phyloP scores from a whole-genome alignment of 2,797 vertebrate genomes.

The Schizopygopsis pylzovi region DNA sequence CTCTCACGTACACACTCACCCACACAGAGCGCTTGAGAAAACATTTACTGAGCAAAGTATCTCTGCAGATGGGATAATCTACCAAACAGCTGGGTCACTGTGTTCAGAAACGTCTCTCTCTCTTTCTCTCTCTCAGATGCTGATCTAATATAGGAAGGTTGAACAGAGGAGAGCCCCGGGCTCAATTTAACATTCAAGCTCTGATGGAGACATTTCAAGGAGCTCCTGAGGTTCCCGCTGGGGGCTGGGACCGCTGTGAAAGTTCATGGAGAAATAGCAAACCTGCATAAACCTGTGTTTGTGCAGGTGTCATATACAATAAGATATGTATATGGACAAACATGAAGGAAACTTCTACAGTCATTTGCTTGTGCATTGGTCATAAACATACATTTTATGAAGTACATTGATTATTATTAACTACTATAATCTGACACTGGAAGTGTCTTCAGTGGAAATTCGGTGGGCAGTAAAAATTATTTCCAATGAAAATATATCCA shows the following conservation, averaged over 20 bases:
- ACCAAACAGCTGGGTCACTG: conserved; percentile 44
- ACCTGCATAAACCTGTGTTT: neutral
- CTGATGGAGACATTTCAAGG: conserved; percentile 52
- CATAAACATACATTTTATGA: neutral
- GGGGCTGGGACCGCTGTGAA: conserved; percentile 9
- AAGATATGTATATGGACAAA: neutral
- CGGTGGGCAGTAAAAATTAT: neutral
- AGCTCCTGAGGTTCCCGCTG: conserved; percentile 21
- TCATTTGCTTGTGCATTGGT: neutral
- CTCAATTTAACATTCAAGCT: conserved; percentile 50
- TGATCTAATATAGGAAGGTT: conserved; percentile 46
- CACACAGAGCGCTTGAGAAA: conserved; percentile 60
- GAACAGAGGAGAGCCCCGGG: conserved; percentile 47
- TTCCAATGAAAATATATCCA: neutral
- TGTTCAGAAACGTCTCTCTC: conserved; percentile 27
- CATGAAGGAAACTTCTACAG: neutral
- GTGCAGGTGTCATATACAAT: conserved; percentile 3
- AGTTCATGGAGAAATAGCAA: conserved; percentile 29
- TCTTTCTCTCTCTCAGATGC: conserved; percentile 36
- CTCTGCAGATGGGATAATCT: conserved; percentile 27
- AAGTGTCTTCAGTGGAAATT: neutral
- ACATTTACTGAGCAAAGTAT: conserved; percentile 58
- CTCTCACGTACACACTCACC: conserved; percentile 43
- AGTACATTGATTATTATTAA: neutral
- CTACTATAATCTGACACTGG: neutral